Percentiles rank a stretch among this genome's conserved stretches.
Conservation (phyloP, 2,888 invertebrate genomes). For the Nycteola revayana region DNA sequence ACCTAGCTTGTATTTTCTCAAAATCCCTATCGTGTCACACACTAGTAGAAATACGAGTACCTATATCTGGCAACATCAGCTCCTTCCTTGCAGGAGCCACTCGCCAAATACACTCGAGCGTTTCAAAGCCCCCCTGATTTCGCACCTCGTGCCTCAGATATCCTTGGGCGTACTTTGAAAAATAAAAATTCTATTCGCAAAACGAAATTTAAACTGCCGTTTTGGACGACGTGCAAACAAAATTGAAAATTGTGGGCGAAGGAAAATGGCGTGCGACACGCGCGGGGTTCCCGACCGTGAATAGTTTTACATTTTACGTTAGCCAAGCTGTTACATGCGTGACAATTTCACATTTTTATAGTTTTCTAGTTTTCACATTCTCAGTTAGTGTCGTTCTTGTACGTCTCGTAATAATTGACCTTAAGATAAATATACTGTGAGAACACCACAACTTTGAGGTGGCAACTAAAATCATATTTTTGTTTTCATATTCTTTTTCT, state of each 20-base stretch:
- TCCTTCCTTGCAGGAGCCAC: slow-evolving; percentile 14
- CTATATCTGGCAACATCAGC: too few relatives aligned
- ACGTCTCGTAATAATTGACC: too few relatives aligned
- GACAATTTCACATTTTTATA: too few relatives aligned
- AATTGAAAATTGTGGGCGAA: slow-evolving; percentile 38
- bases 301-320: slow-evolving; percentile 25
- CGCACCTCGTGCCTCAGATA: slow-evolving; percentile 56
- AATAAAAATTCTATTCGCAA: slow-evolving; percentile 48
- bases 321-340: slow-evolving; percentile 8
- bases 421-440: too few relatives aligned
- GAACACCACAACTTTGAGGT: too few relatives aligned
- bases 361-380: too few relatives aligned
- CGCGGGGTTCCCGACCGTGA: background rate
- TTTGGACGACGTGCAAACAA: slow-evolving; percentile 42
- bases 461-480: too few relatives aligned
- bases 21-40: too few relatives aligned
- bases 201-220: slow-evolving; percentile 50
- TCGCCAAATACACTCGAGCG: slow-evolving; percentile 41
- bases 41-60: too few relatives aligned
- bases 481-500: too few relatives aligned
- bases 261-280: slow-evolving; percentile 4
- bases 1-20: too few relatives aligned
- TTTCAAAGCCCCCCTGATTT: slow-evolving; percentile 56
- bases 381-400: too few relatives aligned
- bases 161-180: slow-evolving; percentile 38